Evolutionary conservation across 2,797 vertebrate species (phyloP).

Genomic region (Gadopsis marmoratus): DNA sequence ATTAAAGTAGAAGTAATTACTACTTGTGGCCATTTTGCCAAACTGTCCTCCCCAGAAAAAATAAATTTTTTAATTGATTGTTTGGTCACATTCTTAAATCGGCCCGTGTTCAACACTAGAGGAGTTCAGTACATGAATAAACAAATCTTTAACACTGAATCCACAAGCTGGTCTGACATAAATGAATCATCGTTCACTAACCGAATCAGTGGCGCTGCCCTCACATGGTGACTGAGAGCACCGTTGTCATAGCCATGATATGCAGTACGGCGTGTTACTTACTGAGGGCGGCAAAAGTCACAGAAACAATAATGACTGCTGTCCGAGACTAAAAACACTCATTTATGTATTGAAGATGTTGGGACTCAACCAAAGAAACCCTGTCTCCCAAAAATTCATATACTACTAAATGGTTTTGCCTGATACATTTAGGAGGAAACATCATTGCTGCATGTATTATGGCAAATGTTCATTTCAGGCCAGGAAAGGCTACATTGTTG

Average conservation of each 20-base stretch:
- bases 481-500: not conserved
- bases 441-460: too few species aligned
- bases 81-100: not conserved
- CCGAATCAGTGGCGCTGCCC: not conserved
- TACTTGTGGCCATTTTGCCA: not conserved
- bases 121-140: not conserved
- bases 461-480: not conserved
- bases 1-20: not conserved
- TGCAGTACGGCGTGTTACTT: too few species aligned
- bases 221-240: not conserved
- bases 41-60: not conserved
- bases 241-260: too few species aligned
- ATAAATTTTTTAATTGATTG: too few species aligned
- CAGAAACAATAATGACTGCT: too few species aligned
- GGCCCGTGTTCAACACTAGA: not conserved
- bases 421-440: not conserved
- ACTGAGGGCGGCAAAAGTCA: too few species aligned
- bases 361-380: not conserved
- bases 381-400: not conserved
- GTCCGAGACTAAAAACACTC: too few species aligned
- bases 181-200: not conserved
- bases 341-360: not conserved
- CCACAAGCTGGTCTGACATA: not conserved
- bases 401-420: not conserved
- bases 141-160: not conserved